A percentile compares a stretch with the other conserved stretches of the same genome.
These are phyloP conservation scores for Argentina silus DNA, from an alignment of 2,797 vertebrate genomes.

Conservation along the genomic window DNA sequence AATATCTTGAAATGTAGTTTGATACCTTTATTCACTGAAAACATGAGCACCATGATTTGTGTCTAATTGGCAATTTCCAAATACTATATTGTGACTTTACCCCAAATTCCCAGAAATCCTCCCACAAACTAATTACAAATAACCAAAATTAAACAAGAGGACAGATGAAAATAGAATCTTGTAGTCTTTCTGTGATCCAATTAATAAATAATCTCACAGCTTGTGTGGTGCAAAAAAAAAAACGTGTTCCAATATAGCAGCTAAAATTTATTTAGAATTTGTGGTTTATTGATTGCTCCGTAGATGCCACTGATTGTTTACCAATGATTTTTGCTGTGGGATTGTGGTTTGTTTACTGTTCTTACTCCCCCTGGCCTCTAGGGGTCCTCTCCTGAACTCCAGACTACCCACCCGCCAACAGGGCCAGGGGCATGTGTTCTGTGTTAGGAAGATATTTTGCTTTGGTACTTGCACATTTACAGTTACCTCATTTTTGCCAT, in stretches of 20 bases:
- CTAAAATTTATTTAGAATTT: conserved; percentile 92
- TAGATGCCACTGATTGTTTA: conserved; percentile 97
- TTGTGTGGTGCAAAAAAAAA: conserved; percentile 87
- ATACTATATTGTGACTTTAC: conserved; percentile 61
- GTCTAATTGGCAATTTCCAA: conserved; percentile 76
- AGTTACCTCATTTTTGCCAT: conserved; percentile 99
- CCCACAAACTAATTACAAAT: conserved; percentile 67
- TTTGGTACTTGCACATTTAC: conserved; percentile 99
- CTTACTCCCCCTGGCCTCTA: conserved; percentile 90
- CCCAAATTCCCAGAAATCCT: conserved; percentile 58
- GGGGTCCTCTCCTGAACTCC: conserved; percentile 82
- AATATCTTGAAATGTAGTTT: conserved; percentile 78
- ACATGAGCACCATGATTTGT: conserved; percentile 75
- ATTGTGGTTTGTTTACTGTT: conserved; percentile 98
- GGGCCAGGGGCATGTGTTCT: conserved; percentile 93
- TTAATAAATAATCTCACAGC: conserved; percentile 87
- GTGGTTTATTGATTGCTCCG: conserved; percentile 95
- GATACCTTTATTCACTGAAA: conserved; percentile 71
- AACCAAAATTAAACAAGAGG: conserved; percentile 54
- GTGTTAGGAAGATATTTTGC: conserved; percentile 96
- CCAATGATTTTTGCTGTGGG: conserved; percentile 97
- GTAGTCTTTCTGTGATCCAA: conserved; percentile 85
- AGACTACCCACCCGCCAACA: conserved; percentile 83
- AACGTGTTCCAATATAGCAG: conserved; percentile 88
- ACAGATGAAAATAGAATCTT: conserved; percentile 81